Evolutionary conservation across 2,797 vertebrate genomes (phyloP).

Genomic region (Psittacula echo): DNA sequence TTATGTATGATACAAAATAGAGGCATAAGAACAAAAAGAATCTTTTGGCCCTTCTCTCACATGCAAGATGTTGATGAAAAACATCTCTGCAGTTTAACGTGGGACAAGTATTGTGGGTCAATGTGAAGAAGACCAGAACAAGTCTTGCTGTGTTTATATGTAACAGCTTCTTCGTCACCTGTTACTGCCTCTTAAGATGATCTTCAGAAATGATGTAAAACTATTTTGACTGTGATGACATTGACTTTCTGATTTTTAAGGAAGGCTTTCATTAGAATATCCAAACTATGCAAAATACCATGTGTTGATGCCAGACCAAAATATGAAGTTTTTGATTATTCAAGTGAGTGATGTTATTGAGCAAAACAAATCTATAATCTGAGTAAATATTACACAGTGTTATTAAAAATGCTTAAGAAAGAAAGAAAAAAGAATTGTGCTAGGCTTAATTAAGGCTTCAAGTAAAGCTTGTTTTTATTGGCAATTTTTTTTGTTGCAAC

Average conservation of each 20-base stretch:
- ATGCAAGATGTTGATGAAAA: background rate
- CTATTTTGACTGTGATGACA: background rate
- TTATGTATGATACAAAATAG: background rate
- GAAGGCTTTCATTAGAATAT: constrained; percentile 11
- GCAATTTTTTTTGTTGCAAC: constrained; percentile 88
- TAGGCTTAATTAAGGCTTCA: constrained; percentile 98
- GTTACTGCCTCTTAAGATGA: background rate
- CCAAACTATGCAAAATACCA: constrained; percentile 27
- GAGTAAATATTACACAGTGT: constrained; percentile 81
- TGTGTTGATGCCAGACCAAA: constrained; percentile 45
- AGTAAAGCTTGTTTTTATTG: constrained; percentile 92
- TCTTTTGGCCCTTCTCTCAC: background rate
- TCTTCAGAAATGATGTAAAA: background rate
- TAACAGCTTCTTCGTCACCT: background rate
- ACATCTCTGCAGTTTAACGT: background rate
- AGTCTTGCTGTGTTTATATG: background rate
- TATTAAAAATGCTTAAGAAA: constrained; percentile 79
- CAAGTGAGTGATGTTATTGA: constrained; percentile 72
- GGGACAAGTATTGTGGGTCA: background rate
- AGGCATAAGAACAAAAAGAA: background rate
- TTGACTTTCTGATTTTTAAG: background rate
- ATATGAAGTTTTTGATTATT: constrained; percentile 73
- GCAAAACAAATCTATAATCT: constrained; percentile 79
- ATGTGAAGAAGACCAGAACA: background rate
- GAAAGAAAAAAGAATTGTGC: constrained; percentile 80